Evolutionary conservation across 2,113 vertebrate species (phyloP).

Genomic region (Sus scrofa): DNA sequence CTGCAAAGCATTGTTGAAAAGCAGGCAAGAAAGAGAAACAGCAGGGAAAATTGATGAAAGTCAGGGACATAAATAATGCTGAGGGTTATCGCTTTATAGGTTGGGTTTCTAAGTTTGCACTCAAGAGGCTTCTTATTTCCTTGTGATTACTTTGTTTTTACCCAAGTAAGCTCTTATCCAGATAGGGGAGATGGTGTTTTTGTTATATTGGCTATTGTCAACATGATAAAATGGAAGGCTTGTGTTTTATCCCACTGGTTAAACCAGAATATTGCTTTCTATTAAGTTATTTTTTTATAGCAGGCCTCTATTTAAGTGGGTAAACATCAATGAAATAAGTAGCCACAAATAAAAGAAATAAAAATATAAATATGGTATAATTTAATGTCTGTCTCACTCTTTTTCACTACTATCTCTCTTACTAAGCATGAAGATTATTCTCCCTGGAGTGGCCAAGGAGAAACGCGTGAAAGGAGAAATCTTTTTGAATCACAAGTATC

Average conservation of each 20-base stretch:
- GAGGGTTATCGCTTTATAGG: constrained; percentile 20
- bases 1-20: constrained; percentile 41
- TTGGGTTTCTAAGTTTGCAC: constrained; percentile 52
- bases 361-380: background rate
- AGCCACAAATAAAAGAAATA: background rate
- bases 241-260: background rate
- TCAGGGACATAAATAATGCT: constrained; percentile 52
- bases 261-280: constrained; percentile 32
- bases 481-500: background rate
- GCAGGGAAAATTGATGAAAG: constrained; percentile 80
- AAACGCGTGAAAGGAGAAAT: background rate
- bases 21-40: constrained; percentile 77
- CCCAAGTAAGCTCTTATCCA: constrained; percentile 1
- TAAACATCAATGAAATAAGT: constrained; percentile 1
- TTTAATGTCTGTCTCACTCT: background rate
- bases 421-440: background rate
- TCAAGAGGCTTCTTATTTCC: constrained; percentile 49
- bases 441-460: background rate
- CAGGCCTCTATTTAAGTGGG: background rate
- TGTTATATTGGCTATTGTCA: background rate
- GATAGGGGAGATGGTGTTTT: background rate
- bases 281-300: constrained; percentile 4
- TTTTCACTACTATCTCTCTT: background rate
- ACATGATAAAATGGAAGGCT: constrained; percentile 19
- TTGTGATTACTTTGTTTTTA: constrained; percentile 54